These are phyloP conservation scores for Siniperca knerii DNA, from an alignment of 2,113 vertebrate genomes.

Conservation along the genomic window DNA sequence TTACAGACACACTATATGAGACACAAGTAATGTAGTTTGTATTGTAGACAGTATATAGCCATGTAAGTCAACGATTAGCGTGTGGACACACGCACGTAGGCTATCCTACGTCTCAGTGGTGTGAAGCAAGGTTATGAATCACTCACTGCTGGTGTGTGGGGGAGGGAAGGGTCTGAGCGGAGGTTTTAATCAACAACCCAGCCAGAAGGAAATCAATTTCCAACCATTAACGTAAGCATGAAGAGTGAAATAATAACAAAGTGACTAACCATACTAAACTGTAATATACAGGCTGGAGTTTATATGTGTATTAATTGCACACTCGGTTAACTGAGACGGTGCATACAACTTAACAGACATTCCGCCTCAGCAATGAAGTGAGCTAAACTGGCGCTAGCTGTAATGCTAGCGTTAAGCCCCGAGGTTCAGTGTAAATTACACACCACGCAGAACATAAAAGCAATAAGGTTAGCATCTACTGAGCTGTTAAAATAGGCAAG, in stretches of 20 bases:
- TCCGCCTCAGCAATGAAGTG: neutral
- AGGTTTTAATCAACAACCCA: no score
- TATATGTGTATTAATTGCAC: neutral
- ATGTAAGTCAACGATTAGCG: fast-evolving
- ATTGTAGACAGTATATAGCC: neutral
- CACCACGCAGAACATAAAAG: neutral
- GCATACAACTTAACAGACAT: neutral
- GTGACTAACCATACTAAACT: no score
- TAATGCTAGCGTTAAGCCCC: neutral
- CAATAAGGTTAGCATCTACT: neutral
- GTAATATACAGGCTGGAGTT: neutral
- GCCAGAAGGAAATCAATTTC: neutral
- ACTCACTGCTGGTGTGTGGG: slow-evolving; percentile 21
- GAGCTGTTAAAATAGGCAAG: neutral
- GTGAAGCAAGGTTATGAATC: neutral
- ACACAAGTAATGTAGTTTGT: neutral
- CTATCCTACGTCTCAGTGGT: neutral
- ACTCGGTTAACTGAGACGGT: neutral
- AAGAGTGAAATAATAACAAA: neutral
- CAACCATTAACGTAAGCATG: neutral
- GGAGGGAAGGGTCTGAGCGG: slow-evolving; percentile 9
- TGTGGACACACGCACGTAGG: neutral
- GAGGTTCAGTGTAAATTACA: neutral
- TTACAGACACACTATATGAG: neutral
- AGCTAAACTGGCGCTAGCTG: neutral